Conservation (phyloP, 2,113 vertebrate species). For the Otocyon megalotis region DNA sequence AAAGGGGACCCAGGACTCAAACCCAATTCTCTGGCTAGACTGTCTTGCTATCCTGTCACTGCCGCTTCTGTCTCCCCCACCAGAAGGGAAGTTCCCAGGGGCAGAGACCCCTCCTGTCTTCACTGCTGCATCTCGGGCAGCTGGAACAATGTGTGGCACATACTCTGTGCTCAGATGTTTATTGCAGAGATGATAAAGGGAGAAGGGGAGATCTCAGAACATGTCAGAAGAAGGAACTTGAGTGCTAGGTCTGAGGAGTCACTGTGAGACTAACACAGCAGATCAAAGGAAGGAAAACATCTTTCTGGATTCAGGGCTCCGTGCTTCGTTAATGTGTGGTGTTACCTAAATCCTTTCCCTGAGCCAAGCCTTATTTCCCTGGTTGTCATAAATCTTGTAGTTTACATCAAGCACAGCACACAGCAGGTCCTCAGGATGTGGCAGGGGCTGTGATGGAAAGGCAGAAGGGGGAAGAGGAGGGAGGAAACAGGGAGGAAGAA, state of each 20-base stretch:
- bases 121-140: fast-evolving
- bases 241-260: neutral
- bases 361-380: neutral
- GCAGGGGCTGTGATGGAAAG: neutral
- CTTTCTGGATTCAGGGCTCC: neutral
- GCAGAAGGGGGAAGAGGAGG: neutral
- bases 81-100: fast-evolving
- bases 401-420: neutral
- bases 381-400: neutral
- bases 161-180: neutral
- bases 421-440: too few species aligned
- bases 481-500: fast-evolving
- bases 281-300: fast-evolving
- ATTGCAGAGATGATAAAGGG: neutral
- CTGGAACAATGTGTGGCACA: fast-evolving
- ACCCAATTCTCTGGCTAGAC: neutral
- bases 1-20: fast-evolving
- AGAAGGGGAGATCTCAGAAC: neutral
- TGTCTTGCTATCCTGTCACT: fast-evolving
- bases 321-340: fast-evolving
- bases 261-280: too few species aligned
- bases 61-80: fast-evolving
- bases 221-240: neutral
- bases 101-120: neutral
- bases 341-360: neutral